A percentile compares a stretch with the other conserved stretches of the same genome.
phyloP scores from a whole-genome alignment of 2,888 invertebrate genomes.

The Melieria crassipennis region DNA sequence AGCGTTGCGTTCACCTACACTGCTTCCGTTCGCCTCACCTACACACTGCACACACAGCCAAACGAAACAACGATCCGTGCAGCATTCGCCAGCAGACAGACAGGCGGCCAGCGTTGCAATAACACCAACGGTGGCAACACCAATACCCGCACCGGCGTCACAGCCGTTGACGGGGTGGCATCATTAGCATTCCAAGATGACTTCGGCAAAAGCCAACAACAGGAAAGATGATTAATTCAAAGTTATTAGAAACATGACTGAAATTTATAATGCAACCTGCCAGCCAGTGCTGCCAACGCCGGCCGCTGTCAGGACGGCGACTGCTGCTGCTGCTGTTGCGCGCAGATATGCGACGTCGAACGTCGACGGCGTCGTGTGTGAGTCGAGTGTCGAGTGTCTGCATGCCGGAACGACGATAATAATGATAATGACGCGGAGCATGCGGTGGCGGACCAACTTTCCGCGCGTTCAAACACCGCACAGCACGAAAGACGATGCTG shows the following conservation, averaged over 20 bases:
- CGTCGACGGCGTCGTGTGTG: too few relatives aligned
- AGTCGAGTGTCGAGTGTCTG: too few relatives aligned
- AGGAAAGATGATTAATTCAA: conserved; percentile 66
- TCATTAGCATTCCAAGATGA: conserved; percentile 35
- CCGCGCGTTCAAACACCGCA: too few relatives aligned
- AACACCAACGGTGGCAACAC: not conserved
- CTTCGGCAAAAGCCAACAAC: conserved; percentile 43
- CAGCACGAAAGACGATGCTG: too few relatives aligned
- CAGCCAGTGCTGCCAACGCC: conserved; percentile 26
- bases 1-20: too few relatives aligned
- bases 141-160: not conserved
- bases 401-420: too few relatives aligned
- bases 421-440: too few relatives aligned
- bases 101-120: not conserved
- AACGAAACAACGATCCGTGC: not conserved
- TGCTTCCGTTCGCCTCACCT: too few relatives aligned
- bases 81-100: conserved; percentile 32
- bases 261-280: conserved; percentile 62
- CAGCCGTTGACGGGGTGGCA: conserved; percentile 9
- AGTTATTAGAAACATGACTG: conserved; percentile 67
- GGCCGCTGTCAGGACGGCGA: not conserved
- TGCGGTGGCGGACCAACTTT: too few relatives aligned
- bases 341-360: too few relatives aligned
- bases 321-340: not conserved
- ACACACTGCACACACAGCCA: not conserved